Base-by-base conservation (phyloP, 2,113 vertebrate genomes). In the Prionailurus bengalensis region DNA sequence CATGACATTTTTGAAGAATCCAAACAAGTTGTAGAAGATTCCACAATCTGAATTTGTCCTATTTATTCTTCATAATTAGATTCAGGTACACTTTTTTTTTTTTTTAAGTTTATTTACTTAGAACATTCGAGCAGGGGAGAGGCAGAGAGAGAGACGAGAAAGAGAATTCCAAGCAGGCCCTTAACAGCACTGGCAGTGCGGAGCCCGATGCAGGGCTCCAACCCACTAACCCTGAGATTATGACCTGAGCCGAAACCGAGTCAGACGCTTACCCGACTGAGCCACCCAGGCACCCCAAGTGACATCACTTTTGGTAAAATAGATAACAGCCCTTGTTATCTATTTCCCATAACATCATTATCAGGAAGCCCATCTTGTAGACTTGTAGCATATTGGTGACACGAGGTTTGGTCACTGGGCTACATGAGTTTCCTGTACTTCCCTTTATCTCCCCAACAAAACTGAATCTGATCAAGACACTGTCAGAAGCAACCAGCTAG, bases 1-100 rank as follows among this genome's bases (percentile, higher is more conserved):
- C 42, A 36, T 74, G 79, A 71, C 23, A 48, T 80, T 95, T 89
- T 93, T 92, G 14, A 74, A 88, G 45, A 82, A 21, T 90, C 91
- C 4, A 53, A 21, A 27, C 83, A 89, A 74, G 42, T 71, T 68
- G 42, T 55, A 73, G 36, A 74, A 76, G 48, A 0, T 76, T 17
- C 33, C 31, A 48, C 27, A 45, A 45, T 78, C 51, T 65, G 68
- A 96, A 83, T 78, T 82, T 71, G 15, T 91, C n/a, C 78, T 94
- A 14, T 74, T 82, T 82, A 27, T 63, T 86, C 21, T 81, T 93
- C 21, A 36, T 78, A 14, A 45, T 83, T 85, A 80, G 79, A 82
- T 51, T 87, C 74, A 83, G 65, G 48, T 15, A 82, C 58, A 25
- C 55, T 58, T 58, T 21, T 58, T 61, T 61, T 58, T 36, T 61